Conservation (phyloP, 1,140 invertebrate species). For the Polypedilum pembai region DNA sequence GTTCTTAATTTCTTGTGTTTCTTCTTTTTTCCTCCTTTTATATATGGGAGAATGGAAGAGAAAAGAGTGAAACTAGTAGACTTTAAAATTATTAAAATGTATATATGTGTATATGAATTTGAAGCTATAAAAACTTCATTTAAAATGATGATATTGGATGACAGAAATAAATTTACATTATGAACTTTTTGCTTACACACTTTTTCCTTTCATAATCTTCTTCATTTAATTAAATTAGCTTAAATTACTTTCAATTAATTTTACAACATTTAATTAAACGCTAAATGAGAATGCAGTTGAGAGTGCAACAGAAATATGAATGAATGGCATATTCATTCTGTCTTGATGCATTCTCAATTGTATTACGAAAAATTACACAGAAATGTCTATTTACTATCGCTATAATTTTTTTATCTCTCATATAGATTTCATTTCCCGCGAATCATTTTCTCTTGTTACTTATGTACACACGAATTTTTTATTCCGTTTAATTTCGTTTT, state of each 20-base stretch:
- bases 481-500: background rate
- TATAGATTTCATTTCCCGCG: background rate
- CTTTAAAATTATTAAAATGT: too few relatives aligned
- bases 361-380: slow-evolving; percentile 12
- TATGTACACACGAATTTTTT: slow-evolving; percentile 3
- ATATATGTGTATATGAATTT: background rate
- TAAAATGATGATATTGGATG: slow-evolving; percentile 3
- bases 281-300: background rate
- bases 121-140: slow-evolving; percentile 1
- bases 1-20: background rate
- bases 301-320: background rate
- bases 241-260: slow-evolving; percentile 9
- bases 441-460: background rate
- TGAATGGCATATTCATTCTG: too few relatives aligned
- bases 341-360: background rate
- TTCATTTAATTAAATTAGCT: slow-evolving; percentile 19
- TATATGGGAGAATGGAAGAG: background rate
- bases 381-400: slow-evolving; percentile 2
- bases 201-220: background rate
- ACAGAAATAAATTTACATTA: background rate
- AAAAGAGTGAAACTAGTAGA: background rate
- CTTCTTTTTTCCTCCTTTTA: background rate
- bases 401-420: background rate
- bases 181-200: background rate
- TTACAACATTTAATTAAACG: slow-evolving; percentile 1